Evolutionary conservation across 2,888 invertebrate genomes (phyloP).

Genomic region (Muschampia plurimacula): DNA sequence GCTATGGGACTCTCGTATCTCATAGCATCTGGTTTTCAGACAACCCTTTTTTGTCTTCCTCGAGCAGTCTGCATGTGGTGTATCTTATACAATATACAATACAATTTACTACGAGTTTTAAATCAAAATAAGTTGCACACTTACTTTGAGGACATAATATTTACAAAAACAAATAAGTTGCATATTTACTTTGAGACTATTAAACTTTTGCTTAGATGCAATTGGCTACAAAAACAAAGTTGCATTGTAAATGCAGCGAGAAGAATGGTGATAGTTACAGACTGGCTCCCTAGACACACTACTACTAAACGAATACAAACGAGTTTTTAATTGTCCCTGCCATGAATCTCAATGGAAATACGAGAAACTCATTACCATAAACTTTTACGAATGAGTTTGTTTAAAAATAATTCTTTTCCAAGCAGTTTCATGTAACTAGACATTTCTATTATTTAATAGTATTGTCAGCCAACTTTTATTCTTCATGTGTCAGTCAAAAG

Average conservation of each 20-base stretch:
- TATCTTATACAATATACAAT: no score
- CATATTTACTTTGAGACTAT: background rate
- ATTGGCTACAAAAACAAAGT: conserved; percentile 1
- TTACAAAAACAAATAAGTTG: background rate
- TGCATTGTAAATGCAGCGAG: background rate
- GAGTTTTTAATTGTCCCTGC: conserved; percentile 29
- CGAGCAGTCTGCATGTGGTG: no score
- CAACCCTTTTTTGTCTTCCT: no score
- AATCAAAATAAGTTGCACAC: background rate
- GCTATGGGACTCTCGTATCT: no score
- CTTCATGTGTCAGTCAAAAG: background rate
- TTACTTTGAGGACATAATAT: no score
- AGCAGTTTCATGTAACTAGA: background rate
- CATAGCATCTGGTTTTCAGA: no score
- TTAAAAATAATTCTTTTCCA: background rate
- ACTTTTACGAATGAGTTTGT: conserved; percentile 14
- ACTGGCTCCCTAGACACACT: background rate
- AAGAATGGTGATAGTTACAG: background rate
- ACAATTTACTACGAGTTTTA: background rate
- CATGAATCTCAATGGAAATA: conserved; percentile 23
- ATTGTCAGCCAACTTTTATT: background rate
- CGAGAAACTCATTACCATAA: conserved; percentile 13
- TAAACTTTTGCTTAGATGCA: background rate
- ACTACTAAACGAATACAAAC: conserved; percentile 26
- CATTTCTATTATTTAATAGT: background rate